A percentile compares a stretch with the other conserved stretches of the same genome.
Conservation (phyloP, 1,140 invertebrate species). For the Trissolcus basalis region DNA sequence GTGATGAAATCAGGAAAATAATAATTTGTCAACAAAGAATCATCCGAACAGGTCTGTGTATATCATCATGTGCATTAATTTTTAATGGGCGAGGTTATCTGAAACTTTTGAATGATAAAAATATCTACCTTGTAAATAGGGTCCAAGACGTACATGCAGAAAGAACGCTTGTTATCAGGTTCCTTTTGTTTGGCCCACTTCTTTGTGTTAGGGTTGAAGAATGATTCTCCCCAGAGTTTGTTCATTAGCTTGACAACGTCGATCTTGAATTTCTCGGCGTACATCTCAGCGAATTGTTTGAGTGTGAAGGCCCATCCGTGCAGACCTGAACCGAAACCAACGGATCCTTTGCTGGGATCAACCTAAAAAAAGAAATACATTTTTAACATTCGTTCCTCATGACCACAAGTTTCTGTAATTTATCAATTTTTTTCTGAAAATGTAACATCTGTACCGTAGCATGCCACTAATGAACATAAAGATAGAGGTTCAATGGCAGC, state of each 20-base stretch:
- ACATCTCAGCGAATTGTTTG: conserved; percentile 99
- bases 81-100: too few species aligned
- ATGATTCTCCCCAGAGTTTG: conserved; percentile 97
- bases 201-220: conserved; percentile 98
- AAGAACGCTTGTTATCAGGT: conserved; percentile 94
- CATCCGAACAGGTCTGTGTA: conserved; percentile 68
- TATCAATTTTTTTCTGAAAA: background rate
- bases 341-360: conserved; percentile 97
- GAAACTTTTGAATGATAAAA: too few species aligned
- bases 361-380: conserved; percentile 76
- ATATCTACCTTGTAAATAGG: conserved; percentile 99
- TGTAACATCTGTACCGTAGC: conserved; percentile 65
- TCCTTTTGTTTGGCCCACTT: conserved; percentile 97
- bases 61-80: conserved; percentile 27
- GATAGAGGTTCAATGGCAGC: conserved; percentile 82
- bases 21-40: too few species aligned
- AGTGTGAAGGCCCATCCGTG: conserved; percentile 99
- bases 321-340: conserved; percentile 99
- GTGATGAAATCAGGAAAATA: too few species aligned
- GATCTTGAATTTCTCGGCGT: conserved; percentile 98
- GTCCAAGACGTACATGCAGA: conserved; percentile 98
- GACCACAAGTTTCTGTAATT: too few species aligned
- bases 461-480: conserved; percentile 79
- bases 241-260: conserved; percentile 98
- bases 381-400: too few species aligned